These are phyloP conservation scores for Lycia hirtaria DNA, from an alignment of 2,888 invertebrate species.

Conservation along the genomic window DNA sequence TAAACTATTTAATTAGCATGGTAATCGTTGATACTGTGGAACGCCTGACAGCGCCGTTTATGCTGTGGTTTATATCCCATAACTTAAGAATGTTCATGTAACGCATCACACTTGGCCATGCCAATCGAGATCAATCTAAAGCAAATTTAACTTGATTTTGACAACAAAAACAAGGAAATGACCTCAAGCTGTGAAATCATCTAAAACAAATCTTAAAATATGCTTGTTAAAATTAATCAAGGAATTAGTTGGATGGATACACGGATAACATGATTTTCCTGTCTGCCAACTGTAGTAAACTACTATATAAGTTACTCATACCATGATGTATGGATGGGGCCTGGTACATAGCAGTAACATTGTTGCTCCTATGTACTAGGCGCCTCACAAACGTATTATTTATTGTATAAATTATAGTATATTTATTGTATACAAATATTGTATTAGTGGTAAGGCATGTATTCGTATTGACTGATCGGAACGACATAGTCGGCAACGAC, in stretches of 20 bases:
- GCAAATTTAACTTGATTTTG: background rate
- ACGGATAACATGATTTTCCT: background rate
- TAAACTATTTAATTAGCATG: slow-evolving; percentile 7
- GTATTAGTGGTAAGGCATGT: no score
- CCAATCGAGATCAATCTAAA: background rate
- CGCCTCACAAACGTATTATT: no score
- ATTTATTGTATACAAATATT: no score
- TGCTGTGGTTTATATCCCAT: background rate
- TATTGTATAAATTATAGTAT: no score
- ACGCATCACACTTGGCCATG: background rate
- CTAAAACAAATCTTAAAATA: background rate
- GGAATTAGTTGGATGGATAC: background rate
- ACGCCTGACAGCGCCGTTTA: background rate
- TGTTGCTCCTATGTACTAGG: no score
- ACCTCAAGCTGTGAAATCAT: background rate
- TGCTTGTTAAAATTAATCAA: background rate
- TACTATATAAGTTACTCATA: no score
- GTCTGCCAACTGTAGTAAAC: background rate
- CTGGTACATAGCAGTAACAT: no score
- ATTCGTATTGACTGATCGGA: no score
- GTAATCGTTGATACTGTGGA: background rate
- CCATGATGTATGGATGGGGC: no score
- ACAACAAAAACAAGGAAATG: slow-evolving; percentile 15
- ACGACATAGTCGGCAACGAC: no score
- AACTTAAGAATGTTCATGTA: background rate